Evolutionary conservation across 2,797 vertebrate species (phyloP).

Genomic region (Anomalospiza imberbis): DNA sequence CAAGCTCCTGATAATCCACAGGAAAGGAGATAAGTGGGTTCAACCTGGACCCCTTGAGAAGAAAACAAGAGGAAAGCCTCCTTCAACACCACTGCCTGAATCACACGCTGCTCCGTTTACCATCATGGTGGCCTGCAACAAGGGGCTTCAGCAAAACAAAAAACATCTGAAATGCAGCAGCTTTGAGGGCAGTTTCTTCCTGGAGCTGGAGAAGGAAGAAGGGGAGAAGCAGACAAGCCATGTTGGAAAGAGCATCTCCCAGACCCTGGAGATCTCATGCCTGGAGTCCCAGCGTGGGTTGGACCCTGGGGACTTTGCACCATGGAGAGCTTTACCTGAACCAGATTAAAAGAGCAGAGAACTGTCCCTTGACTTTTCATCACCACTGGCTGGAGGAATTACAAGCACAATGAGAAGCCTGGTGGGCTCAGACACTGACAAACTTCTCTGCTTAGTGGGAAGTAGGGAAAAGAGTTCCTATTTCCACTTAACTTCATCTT

Average conservation of each 20-base stretch:
- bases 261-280: neutral
- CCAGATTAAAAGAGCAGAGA: neutral
- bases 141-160: neutral
- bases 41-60: neutral
- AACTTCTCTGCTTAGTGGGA: neutral
- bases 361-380: neutral
- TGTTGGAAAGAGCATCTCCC: neutral
- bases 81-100: neutral
- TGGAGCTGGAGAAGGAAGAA: neutral
- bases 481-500: neutral
- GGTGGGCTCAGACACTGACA: neutral
- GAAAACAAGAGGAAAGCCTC: neutral
- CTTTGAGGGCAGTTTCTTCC: neutral
- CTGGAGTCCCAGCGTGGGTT: neutral
- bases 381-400: neutral
- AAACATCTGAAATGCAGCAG: fast-evolving
- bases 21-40: constrained; percentile 3
- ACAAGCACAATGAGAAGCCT: neutral
- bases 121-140: neutral
- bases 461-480: neutral
- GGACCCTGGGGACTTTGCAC: neutral
- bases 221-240: neutral
- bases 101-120: neutral
- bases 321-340: neutral
- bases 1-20: neutral